These are phyloP conservation scores for Poeciliopsis presidionis DNA, from an alignment of 2,797 vertebrate species.

Conservation along the genomic window DNA sequence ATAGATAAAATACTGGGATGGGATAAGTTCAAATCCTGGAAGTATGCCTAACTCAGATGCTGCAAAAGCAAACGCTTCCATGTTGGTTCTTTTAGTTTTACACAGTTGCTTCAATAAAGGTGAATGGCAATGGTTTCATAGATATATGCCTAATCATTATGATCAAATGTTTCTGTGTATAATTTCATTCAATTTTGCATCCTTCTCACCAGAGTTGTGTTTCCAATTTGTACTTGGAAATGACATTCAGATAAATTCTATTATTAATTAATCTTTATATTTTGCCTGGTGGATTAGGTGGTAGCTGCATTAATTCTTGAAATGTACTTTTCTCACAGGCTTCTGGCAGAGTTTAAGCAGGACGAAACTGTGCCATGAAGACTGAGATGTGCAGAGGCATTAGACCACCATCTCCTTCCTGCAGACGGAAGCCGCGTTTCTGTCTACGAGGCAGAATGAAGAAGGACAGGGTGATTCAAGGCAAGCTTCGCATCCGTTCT, in stretches of 20 bases:
- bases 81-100: not conserved
- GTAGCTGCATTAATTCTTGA: constrained; percentile 26
- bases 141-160: not conserved
- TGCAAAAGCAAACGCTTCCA: not conserved
- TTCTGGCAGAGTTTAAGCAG: constrained; percentile 50
- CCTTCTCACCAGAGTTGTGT: not conserved
- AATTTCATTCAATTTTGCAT: not conserved
- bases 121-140: not conserved
- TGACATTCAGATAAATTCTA: not conserved
- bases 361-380: constrained; percentile 69
- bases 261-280: not conserved
- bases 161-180: not conserved
- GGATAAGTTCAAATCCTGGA: not conserved
- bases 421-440: constrained; percentile 64
- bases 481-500: constrained; percentile 91
- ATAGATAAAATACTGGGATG: not conserved
- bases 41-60: not conserved
- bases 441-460: constrained; percentile 69
- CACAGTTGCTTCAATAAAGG: not conserved
- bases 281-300: not conserved
- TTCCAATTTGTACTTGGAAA: not conserved
- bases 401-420: constrained; percentile 42
- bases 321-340: constrained; percentile 40
- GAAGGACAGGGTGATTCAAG: constrained; percentile 79
- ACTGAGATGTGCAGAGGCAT: constrained; percentile 52